These are phyloP conservation scores for Apodemia zela DNA, from an alignment of 2,888 invertebrate species.

Conservation along the genomic window DNA sequence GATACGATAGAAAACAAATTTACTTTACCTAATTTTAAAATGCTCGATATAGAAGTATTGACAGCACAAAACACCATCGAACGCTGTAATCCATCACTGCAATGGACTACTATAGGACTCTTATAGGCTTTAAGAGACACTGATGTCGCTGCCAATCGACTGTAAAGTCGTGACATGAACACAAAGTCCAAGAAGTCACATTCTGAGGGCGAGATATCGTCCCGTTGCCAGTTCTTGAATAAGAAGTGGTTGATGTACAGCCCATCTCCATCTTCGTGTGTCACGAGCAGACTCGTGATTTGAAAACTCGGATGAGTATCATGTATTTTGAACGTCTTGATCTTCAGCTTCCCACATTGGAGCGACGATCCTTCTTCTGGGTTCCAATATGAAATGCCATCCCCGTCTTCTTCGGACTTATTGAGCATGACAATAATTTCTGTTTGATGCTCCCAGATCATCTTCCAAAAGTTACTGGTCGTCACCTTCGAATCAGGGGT, in stretches of 20 bases:
- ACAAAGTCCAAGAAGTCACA: background rate
- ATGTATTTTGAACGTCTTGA: background rate
- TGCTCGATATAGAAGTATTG: too few species aligned
- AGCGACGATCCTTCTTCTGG: background rate
- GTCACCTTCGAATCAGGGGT: too few species aligned
- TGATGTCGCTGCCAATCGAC: too few species aligned
- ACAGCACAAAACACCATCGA: too few species aligned
- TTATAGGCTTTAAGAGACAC: too few species aligned
- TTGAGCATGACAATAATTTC: constrained; percentile 19
- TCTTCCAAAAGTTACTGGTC: constrained; percentile 20
- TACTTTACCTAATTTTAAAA: too few species aligned
- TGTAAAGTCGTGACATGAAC: too few species aligned
- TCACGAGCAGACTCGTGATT: background rate
- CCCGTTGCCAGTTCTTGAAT: background rate
- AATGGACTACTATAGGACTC: too few species aligned
- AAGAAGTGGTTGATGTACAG: background rate
- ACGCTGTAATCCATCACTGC: too few species aligned
- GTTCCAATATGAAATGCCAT: background rate
- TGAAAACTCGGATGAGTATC: background rate
- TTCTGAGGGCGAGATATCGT: background rate
- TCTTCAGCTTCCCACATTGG: background rate
- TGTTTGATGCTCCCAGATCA: constrained; percentile 22
- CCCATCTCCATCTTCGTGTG: background rate
- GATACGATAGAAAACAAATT: too few species aligned
- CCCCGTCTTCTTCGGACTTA: background rate